These are phyloP conservation scores for Psittacara wagleri DNA, from an alignment of 2,113 vertebrate genomes.

Conservation along the genomic window DNA sequence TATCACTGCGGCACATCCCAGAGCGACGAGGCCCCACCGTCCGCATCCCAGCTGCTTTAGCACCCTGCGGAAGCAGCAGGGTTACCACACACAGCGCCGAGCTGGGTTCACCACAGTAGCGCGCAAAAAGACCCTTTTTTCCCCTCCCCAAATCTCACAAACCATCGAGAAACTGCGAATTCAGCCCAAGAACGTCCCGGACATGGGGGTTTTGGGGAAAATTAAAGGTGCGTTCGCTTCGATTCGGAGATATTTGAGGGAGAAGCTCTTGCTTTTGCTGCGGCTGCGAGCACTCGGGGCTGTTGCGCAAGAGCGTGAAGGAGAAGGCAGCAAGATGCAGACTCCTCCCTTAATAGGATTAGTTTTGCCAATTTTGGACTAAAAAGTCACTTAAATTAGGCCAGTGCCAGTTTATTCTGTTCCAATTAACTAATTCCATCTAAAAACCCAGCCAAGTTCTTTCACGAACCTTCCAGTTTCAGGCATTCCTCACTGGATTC, in stretches of 20 bases:
- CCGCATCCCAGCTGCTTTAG: no score
- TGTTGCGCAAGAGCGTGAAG: not conserved
- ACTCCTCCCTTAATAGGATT: no score
- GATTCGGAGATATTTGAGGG: accelerated
- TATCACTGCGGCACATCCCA: not conserved
- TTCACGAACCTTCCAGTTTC: no score
- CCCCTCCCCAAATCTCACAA: no score
- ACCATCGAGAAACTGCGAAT: not conserved
- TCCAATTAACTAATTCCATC: no score
- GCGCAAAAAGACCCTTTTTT: not conserved
- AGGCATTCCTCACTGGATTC: not conserved
- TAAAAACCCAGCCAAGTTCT: not conserved
- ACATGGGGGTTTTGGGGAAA: not conserved
- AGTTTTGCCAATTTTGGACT: not conserved
- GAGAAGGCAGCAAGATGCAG: not conserved
- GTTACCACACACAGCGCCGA: not conserved
- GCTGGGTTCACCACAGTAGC: not conserved
- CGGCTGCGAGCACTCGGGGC: accelerated
- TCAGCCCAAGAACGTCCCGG: not conserved
- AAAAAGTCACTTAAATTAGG: not conserved
- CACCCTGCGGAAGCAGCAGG: not conserved
- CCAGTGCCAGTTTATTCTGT: not conserved
- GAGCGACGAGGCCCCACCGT: not conserved
- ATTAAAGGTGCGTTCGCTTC: not conserved
- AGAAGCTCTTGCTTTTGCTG: not conserved